Evolutionary conservation across 2,888 invertebrate genomes (phyloP).

Genomic region (Acrocera orbiculus): DNA sequence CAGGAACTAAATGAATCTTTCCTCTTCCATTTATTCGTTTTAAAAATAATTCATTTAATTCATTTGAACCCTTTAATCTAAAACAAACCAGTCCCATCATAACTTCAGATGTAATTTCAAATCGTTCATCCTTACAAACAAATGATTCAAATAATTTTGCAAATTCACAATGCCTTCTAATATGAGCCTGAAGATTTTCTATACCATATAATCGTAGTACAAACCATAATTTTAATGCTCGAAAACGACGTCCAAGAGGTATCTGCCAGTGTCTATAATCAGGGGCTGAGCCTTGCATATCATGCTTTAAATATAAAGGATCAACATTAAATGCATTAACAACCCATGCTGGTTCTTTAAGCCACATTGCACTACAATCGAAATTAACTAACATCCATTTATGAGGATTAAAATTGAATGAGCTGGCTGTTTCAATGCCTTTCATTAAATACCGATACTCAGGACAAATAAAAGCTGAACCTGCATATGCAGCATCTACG

Average conservation of each 20-base stretch:
- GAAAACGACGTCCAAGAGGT: slow-evolving; percentile 80
- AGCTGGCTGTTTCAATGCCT: slow-evolving; percentile 77
- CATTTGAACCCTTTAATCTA: slow-evolving; percentile 71
- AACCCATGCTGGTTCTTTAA: slow-evolving; percentile 73
- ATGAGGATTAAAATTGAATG: slow-evolving; percentile 97
- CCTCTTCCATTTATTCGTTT: slow-evolving; percentile 77
- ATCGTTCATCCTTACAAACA: slow-evolving; percentile 57
- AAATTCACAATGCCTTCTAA: slow-evolving; percentile 66
- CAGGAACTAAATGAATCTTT: slow-evolving; percentile 82
- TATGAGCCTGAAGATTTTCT: slow-evolving; percentile 69
- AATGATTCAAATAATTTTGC: slow-evolving; percentile 76
- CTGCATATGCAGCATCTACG: slow-evolving; percentile 95
- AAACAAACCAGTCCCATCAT: slow-evolving; percentile 95
- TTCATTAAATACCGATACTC: slow-evolving; percentile 84
- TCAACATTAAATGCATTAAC: slow-evolving; percentile 95
- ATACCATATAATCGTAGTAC: slow-evolving; percentile 79
- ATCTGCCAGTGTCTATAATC: slow-evolving; percentile 98
- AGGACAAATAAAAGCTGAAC: slow-evolving; percentile 90
- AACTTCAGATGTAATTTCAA: slow-evolving; percentile 79
- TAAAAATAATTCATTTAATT: slow-evolving; percentile 60
- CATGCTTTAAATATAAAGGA: slow-evolving; percentile 89
- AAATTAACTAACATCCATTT: slow-evolving; percentile 99
- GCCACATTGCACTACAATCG: slow-evolving; percentile 97
- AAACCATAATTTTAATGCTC: slow-evolving; percentile 90
- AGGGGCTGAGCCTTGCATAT: slow-evolving; percentile 72